Evolutionary conservation across 1,140 invertebrate species (phyloP).

Genomic region (Drosophila fuyamai): DNA sequence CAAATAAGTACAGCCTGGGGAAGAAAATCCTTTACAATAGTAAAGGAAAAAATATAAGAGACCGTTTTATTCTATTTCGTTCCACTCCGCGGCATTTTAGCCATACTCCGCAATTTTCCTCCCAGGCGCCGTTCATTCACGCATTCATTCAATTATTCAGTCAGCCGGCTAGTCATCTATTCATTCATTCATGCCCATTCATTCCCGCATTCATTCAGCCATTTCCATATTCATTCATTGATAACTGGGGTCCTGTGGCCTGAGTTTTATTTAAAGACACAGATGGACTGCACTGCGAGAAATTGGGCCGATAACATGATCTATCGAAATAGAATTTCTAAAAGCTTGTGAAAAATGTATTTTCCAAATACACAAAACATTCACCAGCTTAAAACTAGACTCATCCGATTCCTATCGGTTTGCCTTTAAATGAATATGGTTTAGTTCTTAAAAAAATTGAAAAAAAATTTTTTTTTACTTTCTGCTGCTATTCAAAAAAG

Average conservation of each 20-base stretch:
- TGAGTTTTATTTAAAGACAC: conserved; percentile 2
- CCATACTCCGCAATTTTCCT: neutral
- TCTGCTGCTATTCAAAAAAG: too few relatives aligned
- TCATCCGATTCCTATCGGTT: too few relatives aligned
- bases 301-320: neutral
- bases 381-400: too few relatives aligned
- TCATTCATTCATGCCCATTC: conserved; percentile 44
- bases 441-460: too few relatives aligned
- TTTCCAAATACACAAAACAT: too few relatives aligned
- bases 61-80: conserved; percentile 25
- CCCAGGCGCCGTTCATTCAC: conserved; percentile 32
- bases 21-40: conserved; percentile 11
- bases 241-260: conserved; percentile 23
- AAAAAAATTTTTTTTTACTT: too few relatives aligned
- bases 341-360: too few relatives aligned
- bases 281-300: conserved; percentile 1
- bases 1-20: conserved; percentile 10
- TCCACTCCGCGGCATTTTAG: conserved; percentile 18
- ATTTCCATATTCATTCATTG: conserved; percentile 39
- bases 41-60: conserved; percentile 23
- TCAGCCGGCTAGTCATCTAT: conserved; percentile 29
- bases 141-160: conserved; percentile 36
- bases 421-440: too few relatives aligned
- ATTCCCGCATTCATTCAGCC: conserved; percentile 35
- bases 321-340: too few relatives aligned